Evolutionary conservation across 1,140 invertebrate species (phyloP).

Genomic region (Drosophila ficusphila): DNA sequence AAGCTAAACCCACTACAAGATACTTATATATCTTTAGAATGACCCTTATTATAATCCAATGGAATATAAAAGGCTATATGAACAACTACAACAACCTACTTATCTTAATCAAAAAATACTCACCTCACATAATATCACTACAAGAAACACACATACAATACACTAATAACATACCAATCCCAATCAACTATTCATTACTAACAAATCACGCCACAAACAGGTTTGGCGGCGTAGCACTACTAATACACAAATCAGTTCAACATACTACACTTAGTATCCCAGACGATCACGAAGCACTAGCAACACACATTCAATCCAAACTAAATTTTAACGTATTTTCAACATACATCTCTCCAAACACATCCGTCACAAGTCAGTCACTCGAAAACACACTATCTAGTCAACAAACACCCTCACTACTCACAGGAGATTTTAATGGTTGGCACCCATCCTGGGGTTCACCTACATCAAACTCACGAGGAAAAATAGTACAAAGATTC

Average conservation of each 20-base stretch:
- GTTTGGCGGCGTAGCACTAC: conserved; percentile 15
- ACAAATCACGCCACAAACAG: conserved; percentile 9
- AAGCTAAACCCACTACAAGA: too few species aligned
- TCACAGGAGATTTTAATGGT: conserved; percentile 33
- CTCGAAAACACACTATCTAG: too few species aligned
- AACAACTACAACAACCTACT: conserved; percentile 7
- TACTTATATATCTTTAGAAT: too few species aligned
- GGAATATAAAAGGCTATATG: conserved; percentile 7
- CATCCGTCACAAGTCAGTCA: conserved; percentile 4
- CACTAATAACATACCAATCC: conserved; percentile 7
- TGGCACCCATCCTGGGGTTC: conserved; percentile 13
- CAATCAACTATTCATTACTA: conserved; percentile 11
- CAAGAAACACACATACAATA: conserved; percentile 11
- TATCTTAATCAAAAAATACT: conserved; percentile 16
- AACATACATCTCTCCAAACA: conserved; percentile 8
- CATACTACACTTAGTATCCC: not conserved
- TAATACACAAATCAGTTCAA: conserved; percentile 13
- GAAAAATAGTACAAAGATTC: conserved; percentile 14
- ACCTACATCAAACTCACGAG: conserved; percentile 8
- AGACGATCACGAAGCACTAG: not conserved
- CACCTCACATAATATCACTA: too few species aligned
- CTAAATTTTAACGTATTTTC: conserved; percentile 11
- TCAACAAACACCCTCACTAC: not conserved
- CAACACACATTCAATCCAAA: conserved; percentile 3
- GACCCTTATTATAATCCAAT: not conserved